phyloP scores from a whole-genome alignment of 1,140 invertebrate species.

The Trichogramma pretiosum region DNA sequence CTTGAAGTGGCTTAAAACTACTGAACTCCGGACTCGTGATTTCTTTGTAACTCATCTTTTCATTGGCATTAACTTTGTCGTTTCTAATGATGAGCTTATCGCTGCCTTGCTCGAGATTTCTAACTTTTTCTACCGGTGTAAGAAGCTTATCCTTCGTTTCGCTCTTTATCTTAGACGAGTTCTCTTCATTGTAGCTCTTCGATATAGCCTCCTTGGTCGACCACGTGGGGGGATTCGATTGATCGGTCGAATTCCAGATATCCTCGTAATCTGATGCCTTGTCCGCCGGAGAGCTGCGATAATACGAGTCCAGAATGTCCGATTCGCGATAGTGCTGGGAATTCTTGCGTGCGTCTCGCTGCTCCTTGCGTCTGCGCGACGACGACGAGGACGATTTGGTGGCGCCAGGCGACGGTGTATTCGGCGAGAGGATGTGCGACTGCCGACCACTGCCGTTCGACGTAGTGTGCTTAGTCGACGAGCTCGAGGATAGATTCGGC shows the following conservation, averaged over 20 bases:
- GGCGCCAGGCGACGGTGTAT: conserved; percentile 25
- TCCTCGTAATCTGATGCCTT: conserved; percentile 94
- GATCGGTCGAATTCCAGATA: conserved; percentile 65
- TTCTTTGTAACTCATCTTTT: conserved; percentile 39
- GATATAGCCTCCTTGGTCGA: conserved; percentile 42
- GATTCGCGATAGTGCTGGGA: conserved; percentile 65
- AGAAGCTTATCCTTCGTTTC: conserved; percentile 10
- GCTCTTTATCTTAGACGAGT: conserved; percentile 20
- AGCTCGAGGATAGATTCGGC: conserved; percentile 27
- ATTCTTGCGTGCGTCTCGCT: conserved; percentile 43
- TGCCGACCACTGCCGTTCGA: background rate
- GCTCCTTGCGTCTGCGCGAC: conserved; percentile 39
- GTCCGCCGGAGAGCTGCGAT: conserved; percentile 76
- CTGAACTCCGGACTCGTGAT: conserved; percentile 39
- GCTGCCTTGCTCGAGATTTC: conserved; percentile 20
- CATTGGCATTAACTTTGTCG: conserved; percentile 42
- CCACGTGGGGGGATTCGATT: conserved; percentile 44
- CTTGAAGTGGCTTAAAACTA: conserved; percentile 38
- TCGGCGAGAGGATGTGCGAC: background rate
- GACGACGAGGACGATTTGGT: conserved; percentile 37
- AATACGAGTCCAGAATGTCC: conserved; percentile 80
- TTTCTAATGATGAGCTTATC: conserved; percentile 43
- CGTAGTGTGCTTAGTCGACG: conserved; percentile 28
- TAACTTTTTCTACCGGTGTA: background rate
- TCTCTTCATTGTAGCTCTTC: conserved; percentile 27